Conservation (phyloP, 2,113 vertebrate genomes). For the Sus scrofa region DNA sequence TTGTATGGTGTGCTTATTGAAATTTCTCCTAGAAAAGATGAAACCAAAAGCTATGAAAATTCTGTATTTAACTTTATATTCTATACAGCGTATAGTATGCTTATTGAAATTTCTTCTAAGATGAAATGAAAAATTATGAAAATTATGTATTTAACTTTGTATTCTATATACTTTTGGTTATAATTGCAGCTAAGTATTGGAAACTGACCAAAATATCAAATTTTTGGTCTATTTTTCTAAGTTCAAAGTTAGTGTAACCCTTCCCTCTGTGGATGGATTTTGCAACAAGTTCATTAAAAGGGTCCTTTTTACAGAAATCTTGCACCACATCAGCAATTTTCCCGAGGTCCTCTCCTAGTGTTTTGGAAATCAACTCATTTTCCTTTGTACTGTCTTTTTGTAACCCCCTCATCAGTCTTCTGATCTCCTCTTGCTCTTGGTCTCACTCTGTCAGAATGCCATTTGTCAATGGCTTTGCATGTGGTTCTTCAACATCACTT, state of each 20-base stretch:
- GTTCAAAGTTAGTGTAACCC: not conserved
- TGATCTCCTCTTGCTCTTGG: not conserved
- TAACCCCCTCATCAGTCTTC: not conserved
- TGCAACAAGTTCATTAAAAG: not conserved
- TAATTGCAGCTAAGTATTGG: not conserved
- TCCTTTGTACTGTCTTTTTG: not conserved
- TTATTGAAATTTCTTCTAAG: not conserved
- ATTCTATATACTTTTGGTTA: not conserved
- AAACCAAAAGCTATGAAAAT: not conserved
- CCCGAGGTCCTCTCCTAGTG: not conserved
- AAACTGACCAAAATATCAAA: not conserved
- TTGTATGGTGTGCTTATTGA: not conserved
- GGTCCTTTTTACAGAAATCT: not conserved
- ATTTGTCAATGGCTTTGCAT: not conserved
- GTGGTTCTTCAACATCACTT: not conserved
- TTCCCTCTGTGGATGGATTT: not conserved
- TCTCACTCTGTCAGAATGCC: not conserved
- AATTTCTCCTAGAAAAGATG: not conserved
- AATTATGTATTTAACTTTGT: not conserved
- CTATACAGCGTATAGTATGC: not conserved
- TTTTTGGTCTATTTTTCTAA: conserved; percentile 22
- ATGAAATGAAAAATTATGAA: not conserved
- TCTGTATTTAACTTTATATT: not conserved
- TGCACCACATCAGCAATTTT: not conserved
- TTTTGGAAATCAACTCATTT: conserved; percentile 31